These are phyloP conservation scores for Limulus polyphemus DNA, from an alignment of 2,888 invertebrate genomes.

Conservation along the genomic window DNA sequence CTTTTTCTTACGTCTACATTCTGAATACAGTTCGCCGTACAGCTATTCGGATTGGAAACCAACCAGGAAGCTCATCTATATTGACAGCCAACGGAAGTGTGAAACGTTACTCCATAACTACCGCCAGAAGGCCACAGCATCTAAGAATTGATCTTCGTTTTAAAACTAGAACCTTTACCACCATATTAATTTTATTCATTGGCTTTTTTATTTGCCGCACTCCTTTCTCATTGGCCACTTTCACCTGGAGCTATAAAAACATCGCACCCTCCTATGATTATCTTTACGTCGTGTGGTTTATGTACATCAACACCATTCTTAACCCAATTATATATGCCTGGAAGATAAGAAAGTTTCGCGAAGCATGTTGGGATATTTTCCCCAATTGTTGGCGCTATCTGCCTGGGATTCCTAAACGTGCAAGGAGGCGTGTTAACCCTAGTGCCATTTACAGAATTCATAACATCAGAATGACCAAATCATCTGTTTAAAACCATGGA, in stretches of 20 bases:
- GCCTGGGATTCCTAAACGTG: no score
- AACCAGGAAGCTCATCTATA: conserved; percentile 8
- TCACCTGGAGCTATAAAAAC: conserved; percentile 20
- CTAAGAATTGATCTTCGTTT: conserved; percentile 29
- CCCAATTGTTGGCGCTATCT: no score
- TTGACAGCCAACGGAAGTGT: conserved; percentile 12
- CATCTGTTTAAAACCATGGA: no score
- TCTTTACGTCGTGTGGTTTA: conserved; percentile 26
- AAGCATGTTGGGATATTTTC: no score
- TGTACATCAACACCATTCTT: conserved; percentile 30
- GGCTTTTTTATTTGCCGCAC: conserved; percentile 29
- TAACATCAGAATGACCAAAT: no score
- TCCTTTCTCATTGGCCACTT: conserved; percentile 27
- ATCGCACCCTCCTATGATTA: conserved; percentile 12
- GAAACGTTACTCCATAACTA: not conserved
- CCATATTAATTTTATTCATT: conserved; percentile 31
- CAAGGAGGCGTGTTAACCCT: no score
- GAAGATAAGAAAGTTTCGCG: conserved; percentile 29
- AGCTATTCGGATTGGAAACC: conserved; percentile 25
- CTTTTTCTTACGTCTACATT: conserved; percentile 29
- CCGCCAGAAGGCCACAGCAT: conserved; percentile 1
- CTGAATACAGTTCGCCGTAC: conserved; percentile 28
- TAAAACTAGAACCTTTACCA: conserved; percentile 32
- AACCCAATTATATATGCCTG: conserved; percentile 32
- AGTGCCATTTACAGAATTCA: no score